A percentile compares a stretch with the other conserved stretches of the same genome.
Conservation (phyloP, 2,888 invertebrate species). For the Lissonota sp. region DNA sequence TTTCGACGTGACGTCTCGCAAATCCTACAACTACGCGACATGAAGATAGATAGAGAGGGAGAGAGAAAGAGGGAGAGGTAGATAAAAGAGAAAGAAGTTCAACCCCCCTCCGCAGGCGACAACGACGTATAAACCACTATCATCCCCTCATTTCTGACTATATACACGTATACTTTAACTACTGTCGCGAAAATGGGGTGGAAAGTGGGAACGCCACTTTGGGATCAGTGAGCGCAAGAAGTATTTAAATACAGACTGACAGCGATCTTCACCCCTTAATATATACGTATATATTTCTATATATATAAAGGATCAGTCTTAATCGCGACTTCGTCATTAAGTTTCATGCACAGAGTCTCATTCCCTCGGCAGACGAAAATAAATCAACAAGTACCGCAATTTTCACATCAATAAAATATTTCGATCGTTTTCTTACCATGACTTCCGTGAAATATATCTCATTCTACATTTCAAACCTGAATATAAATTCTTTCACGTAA, state of each 20-base stretch:
- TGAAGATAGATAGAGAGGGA: constrained; percentile 45
- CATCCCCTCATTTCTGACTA: constrained; percentile 13
- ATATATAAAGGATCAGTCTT: constrained; percentile 11
- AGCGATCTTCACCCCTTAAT: constrained; percentile 14
- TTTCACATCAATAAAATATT: too few species aligned
- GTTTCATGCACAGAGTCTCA: background rate
- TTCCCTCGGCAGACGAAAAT: too few species aligned
- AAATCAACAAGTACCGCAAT: too few species aligned
- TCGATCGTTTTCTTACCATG: too few species aligned
- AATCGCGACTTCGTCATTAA: constrained; percentile 22
- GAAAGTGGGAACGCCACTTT: constrained; percentile 63
- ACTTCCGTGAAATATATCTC: too few species aligned
- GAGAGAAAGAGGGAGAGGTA: constrained; percentile 39
- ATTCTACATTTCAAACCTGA: too few species aligned
- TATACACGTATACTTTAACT: constrained; percentile 26
- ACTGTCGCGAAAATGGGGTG: constrained; percentile 54
- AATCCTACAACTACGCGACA: constrained; percentile 75
- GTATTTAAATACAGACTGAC: constrained; percentile 57
- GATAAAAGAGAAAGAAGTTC: constrained; percentile 28
- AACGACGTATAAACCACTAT: constrained; percentile 47
- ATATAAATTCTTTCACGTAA: too few species aligned
- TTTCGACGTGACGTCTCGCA: constrained; percentile 82
- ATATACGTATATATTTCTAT: background rate
- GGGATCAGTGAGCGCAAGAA: constrained; percentile 44
- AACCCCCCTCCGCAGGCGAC: constrained; percentile 35